These are phyloP conservation scores for Thamnaconus septentrionalis DNA, from an alignment of 2,113 vertebrate genomes.

Conservation along the genomic window DNA sequence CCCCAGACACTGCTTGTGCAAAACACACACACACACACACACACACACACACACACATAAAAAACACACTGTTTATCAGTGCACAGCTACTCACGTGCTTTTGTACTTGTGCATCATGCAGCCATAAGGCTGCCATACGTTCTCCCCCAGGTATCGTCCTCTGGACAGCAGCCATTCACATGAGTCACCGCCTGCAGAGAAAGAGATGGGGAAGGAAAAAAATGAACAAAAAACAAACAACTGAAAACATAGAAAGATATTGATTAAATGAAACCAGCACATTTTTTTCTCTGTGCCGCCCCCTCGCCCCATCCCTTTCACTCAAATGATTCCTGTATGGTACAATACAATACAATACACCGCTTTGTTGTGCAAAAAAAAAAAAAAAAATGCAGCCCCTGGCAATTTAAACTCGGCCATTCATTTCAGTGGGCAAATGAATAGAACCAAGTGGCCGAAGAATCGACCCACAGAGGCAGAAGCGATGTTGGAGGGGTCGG, in stretches of 20 bases:
- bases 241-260: conserved; percentile 16
- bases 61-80: too few species aligned
- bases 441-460: conserved; percentile 42
- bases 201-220: conserved; percentile 12
- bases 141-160: conserved; percentile 93
- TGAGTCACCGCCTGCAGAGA: conserved; percentile 83
- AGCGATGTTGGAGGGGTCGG: conserved; percentile 11
- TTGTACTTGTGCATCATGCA: conserved; percentile 99
- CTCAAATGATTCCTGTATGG: conserved; percentile 20
- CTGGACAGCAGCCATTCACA: conserved; percentile 95
- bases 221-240: conserved; percentile 24
- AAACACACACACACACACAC: too few species aligned
- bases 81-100: conserved; percentile 82
- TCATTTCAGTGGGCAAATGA: conserved; percentile 45
- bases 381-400: conserved; percentile 9
- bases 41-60: too few species aligned
- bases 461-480: conserved; percentile 24
- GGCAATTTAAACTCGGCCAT: conserved; percentile 38
- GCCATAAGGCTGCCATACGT: conserved; percentile 96
- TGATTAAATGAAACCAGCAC: conserved; percentile 23
- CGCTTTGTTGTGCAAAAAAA: conserved; percentile 30
- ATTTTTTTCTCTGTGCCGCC: conserved; percentile 9
- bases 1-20: too few species aligned
- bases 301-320: conserved; percentile 36
- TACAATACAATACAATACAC: conserved; percentile 30